Evolutionary conservation across 2,888 invertebrate species (phyloP), one percentile per base, ranked within the genome.

Genomic region (Operophtera brumata): DNA sequence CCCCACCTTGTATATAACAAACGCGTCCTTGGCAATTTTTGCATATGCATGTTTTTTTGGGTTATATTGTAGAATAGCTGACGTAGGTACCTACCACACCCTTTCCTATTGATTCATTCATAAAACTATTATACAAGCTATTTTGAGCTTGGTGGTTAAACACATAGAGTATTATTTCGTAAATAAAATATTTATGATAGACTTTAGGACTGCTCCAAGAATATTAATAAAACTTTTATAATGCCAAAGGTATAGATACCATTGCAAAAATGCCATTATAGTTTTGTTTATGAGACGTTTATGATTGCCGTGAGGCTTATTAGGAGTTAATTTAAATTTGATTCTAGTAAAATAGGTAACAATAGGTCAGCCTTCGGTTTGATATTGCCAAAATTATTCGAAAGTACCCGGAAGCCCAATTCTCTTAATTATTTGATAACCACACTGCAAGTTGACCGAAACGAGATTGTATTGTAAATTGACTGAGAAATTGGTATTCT

Each of bases 81-180:
- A 48, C 34, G 34, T 13, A n/a, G n/a, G n/a, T n/a, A n/a, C n/a
- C n/a, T n/a, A 48, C 47, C 41, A 26, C 47, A 48, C 47, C 47
- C 40, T 41, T 41, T 25, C 26, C 6, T 28, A 41, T 34, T 13
- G 6, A 14, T 35, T 41, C 35, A 48, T 48, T 41, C 13, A 48
- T 41, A 26, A 25, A 26, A 35, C 5, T 6, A 41, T 13, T 10
- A 12, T n/a, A 1, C 11, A 30, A 36, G 6, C 11, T 8, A 30
- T 36, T 43, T 49, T 20, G 36, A 37, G 14, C 20, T 13, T 1
- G 12, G 25, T 6, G 11, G 1, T 1, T 8, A 8, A 13, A 10
- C 6, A 34, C 9, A 35, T 41, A 47, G 32, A 47, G 47, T 35
- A 6, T 41, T 3, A 11, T n/a, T 25, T 12, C 6, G 9, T n/a